phyloP scores from a whole-genome alignment of 2,113 vertebrate species.

The Anseranas semipalmata region DNA sequence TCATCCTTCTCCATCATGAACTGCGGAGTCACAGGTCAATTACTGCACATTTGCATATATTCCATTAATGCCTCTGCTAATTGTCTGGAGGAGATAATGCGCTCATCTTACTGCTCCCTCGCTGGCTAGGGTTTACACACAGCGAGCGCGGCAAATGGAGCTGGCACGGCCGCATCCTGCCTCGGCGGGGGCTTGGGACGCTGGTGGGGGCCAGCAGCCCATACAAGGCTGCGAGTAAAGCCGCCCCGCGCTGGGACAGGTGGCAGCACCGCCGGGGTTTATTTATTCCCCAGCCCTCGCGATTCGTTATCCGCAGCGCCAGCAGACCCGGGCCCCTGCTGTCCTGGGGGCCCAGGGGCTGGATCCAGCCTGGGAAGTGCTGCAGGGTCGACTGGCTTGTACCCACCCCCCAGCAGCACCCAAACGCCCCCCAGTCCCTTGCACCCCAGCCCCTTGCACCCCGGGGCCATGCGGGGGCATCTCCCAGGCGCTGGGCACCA shows the following conservation, averaged over 20 bases:
- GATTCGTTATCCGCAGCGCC: rapidly evolving
- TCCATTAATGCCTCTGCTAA: constrained; percentile 75
- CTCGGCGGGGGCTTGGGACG: rapidly evolving
- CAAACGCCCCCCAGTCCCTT: background rate
- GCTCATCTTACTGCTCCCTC: background rate
- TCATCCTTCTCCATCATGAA: constrained; percentile 59
- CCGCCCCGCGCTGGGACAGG: too few species aligned
- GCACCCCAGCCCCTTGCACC: too few species aligned
- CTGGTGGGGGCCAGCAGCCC: rapidly evolving
- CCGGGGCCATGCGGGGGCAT: too few species aligned
- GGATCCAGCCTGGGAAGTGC: background rate
- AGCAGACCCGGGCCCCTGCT: background rate
- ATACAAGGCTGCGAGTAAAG: background rate
- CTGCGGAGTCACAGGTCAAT: constrained; percentile 68
- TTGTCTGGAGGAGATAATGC: constrained; percentile 73
- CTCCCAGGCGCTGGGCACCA: background rate
- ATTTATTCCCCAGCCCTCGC: background rate
- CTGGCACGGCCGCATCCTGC: rapidly evolving
- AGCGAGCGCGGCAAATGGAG: background rate
- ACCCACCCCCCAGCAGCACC: background rate
- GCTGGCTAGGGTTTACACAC: constrained; percentile 34
- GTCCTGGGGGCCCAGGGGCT: rapidly evolving
- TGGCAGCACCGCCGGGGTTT: too few species aligned
- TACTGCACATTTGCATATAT: constrained; percentile 75
- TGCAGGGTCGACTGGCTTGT: too few species aligned